Evolutionary conservation across 2,888 invertebrate species (phyloP).

Genomic region (Dynastes maya): DNA sequence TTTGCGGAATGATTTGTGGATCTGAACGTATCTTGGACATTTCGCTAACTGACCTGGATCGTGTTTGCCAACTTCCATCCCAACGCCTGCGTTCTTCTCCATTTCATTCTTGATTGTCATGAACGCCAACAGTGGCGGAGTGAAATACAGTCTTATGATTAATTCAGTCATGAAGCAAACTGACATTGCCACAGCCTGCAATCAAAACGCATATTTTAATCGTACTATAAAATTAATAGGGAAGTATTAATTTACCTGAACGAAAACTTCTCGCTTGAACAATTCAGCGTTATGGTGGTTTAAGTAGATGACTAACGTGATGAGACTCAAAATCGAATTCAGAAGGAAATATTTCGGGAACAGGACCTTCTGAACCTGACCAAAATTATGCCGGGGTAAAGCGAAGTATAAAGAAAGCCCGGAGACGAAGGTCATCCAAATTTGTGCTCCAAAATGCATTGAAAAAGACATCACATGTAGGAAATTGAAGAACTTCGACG

Average conservation of each 20-base stretch:
- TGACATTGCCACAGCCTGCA: slow-evolving; percentile 78
- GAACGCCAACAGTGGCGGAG: slow-evolving; percentile 81
- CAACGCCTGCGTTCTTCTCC: slow-evolving; percentile 84
- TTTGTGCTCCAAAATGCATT: slow-evolving; percentile 88
- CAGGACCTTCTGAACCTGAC: slow-evolving; percentile 87
- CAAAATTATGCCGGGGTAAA: slow-evolving; percentile 89
- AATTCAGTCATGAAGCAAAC: slow-evolving; percentile 83
- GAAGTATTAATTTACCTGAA: slow-evolving; percentile 69
- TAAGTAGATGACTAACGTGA: slow-evolving; percentile 81
- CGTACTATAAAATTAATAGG: background rate
- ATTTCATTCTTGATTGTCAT: slow-evolving; percentile 84
- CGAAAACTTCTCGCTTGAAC: slow-evolving; percentile 71
- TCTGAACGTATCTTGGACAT: slow-evolving; percentile 85
- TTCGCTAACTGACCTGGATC: slow-evolving; percentile 80
- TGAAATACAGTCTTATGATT: slow-evolving; percentile 83
- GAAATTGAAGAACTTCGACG: slow-evolving; percentile 73
- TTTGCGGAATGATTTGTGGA: slow-evolving; percentile 82
- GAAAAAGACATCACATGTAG: slow-evolving; percentile 86
- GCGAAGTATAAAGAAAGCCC: slow-evolving; percentile 90
- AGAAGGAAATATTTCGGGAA: slow-evolving; percentile 91
- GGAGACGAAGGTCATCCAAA: slow-evolving; percentile 95
- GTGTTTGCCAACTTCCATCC: slow-evolving; percentile 84
- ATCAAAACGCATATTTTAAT: slow-evolving; percentile 57
- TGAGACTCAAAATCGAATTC: slow-evolving; percentile 82
- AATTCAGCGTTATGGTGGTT: slow-evolving; percentile 74